phyloP scores from a whole-genome alignment of 1,140 invertebrate genomes.

The Pissodes strobi region DNA sequence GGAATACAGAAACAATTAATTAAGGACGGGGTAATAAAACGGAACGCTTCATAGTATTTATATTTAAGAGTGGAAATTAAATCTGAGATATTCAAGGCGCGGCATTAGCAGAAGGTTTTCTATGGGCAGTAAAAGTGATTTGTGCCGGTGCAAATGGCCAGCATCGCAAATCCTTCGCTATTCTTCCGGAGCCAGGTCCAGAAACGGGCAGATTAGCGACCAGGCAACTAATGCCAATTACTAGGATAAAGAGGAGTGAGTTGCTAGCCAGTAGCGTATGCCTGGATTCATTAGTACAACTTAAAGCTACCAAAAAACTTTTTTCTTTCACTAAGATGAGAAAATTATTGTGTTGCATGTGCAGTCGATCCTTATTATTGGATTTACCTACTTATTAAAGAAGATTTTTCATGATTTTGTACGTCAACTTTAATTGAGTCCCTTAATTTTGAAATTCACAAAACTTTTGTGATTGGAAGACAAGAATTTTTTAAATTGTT shows the following conservation, averaged over 20 bases:
- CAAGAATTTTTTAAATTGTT: too few relatives aligned
- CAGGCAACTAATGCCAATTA: slow-evolving; percentile 25
- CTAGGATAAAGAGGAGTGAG: neutral
- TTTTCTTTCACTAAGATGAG: too few relatives aligned
- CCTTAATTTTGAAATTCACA: too few relatives aligned
- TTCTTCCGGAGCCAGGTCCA: slow-evolving; percentile 48
- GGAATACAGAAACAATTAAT: slow-evolving; percentile 37
- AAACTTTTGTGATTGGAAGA: too few relatives aligned
- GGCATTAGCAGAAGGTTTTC: slow-evolving; percentile 47
- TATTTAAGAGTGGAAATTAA: slow-evolving; percentile 52
- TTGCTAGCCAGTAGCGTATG: neutral
- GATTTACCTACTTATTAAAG: too few relatives aligned
- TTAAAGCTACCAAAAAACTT: too few relatives aligned
- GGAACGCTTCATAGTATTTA: slow-evolving; percentile 40
- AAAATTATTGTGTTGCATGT: too few relatives aligned
- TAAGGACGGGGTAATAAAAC: slow-evolving; percentile 33
- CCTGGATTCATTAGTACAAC: too few relatives aligned
- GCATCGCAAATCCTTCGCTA: slow-evolving; percentile 50
- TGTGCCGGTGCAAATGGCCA: slow-evolving; percentile 51
- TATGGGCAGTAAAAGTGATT: slow-evolving; percentile 54
- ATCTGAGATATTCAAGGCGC: slow-evolving; percentile 51
- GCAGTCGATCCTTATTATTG: too few relatives aligned
- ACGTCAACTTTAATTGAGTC: too few relatives aligned
- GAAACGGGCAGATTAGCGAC: slow-evolving; percentile 27
- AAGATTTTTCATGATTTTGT: too few relatives aligned